A percentile compares a stretch with the other conserved stretches of the same genome.
phyloP scores from a whole-genome alignment of 2,113 vertebrate genomes.

The Sakesphorus luctuosus region DNA sequence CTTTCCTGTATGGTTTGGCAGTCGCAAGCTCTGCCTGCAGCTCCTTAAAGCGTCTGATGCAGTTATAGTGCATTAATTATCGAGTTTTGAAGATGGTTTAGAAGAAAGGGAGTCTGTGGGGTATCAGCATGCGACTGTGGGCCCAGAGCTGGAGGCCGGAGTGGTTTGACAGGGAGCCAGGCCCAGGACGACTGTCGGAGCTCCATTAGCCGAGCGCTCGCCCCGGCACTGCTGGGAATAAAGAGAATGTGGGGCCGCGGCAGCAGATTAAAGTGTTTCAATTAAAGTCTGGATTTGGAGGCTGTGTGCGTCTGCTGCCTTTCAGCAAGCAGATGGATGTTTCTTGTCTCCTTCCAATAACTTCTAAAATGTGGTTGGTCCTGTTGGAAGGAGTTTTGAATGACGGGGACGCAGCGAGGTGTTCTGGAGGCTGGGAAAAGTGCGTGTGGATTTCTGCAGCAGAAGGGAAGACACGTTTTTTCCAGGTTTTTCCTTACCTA shows the following conservation, averaged over 20 bases:
- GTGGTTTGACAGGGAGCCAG: slow-evolving; percentile 50
- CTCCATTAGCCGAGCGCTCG: background rate
- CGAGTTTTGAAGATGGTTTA: background rate
- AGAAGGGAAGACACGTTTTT: background rate
- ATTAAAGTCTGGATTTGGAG: slow-evolving; percentile 35
- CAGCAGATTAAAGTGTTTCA: background rate
- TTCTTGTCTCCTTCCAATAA: background rate
- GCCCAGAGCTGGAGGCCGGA: background rate
- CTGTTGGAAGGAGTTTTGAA: background rate
- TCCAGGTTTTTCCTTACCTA: background rate
- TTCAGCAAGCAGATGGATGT: slow-evolving; percentile 32
- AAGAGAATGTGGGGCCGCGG: background rate
- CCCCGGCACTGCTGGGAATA: slow-evolving; percentile 34
- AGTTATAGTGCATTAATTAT: background rate
- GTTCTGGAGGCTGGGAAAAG: background rate
- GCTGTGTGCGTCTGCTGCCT: slow-evolving; percentile 9
- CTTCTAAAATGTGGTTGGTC: background rate
- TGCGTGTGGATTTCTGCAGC: background rate
- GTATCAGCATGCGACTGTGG: background rate
- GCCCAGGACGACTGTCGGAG: slow-evolving; percentile 7
- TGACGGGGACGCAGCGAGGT: background rate
- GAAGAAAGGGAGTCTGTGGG: slow-evolving; percentile 36
- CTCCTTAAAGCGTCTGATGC: background rate
- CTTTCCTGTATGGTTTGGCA: background rate
- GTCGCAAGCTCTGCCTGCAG: background rate